Percentiles rank a stretch among this genome's conserved stretches.
phyloP scores from a whole-genome alignment of 2,888 invertebrate species.

The Plagodis dolabraria region DNA sequence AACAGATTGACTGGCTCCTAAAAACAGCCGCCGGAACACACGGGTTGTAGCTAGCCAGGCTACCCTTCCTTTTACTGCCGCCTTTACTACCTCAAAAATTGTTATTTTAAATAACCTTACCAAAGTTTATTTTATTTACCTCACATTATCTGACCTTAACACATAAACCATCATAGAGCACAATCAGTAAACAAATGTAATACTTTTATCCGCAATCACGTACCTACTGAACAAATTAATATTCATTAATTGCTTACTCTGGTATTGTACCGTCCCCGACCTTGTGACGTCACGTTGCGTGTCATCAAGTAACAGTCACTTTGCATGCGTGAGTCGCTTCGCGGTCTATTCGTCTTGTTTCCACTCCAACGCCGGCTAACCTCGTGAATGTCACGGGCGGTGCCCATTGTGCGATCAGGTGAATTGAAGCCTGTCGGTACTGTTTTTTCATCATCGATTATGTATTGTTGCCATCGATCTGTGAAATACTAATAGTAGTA shows the following conservation, averaged over 20 bases:
- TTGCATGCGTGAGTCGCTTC: conserved; percentile 34
- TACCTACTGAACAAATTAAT: conserved; percentile 9
- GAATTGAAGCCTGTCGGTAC: conserved; percentile 53
- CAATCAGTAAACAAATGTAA: not conserved
- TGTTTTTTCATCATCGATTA: conserved; percentile 48
- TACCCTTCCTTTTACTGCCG: no score
- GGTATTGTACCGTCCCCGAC: conserved; percentile 43
- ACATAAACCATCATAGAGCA: no score
- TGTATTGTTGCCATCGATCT: conserved; percentile 35
- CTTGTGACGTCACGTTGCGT: conserved; percentile 55
- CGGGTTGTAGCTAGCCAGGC: no score
- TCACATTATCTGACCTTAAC: no score
- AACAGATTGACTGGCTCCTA: no score
- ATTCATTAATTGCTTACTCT: conserved; percentile 27
- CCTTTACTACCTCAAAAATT: no score
- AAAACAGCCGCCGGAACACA: no score
- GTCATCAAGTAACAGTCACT: conserved; percentile 39
- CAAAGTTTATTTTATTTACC: no score
- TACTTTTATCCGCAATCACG: not conserved
- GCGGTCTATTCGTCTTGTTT: conserved; percentile 52
- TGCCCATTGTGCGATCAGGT: conserved; percentile 52
- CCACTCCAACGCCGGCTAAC: conserved; percentile 56
- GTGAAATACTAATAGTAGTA: not conserved
- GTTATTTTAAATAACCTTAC: no score
- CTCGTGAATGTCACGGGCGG: conserved; percentile 69